Base-by-base conservation (phyloP, 2,113 vertebrate species). In the Amphiprion ocellaris region DNA sequence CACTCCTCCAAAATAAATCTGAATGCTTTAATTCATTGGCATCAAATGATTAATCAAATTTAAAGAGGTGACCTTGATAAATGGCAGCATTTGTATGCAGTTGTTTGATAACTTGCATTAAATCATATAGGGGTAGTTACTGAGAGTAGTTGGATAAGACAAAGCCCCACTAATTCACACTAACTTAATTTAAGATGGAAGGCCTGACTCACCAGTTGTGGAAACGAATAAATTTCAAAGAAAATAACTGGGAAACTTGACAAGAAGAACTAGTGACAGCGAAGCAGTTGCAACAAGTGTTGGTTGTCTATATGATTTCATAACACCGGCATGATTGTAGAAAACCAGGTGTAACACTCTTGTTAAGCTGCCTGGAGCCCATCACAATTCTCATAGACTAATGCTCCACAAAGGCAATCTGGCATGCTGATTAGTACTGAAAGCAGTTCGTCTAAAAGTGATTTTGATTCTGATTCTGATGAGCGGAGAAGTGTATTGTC, bases 211-310 rank as follows among this genome's bases (percentile, higher is more conserved):
- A 47, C 19, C 26, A 70, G 53, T 58, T 63, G 16, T 47, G 62
- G 49, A 78, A 74, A 74, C 28, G 50, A 61, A 16, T 9, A 58
- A 15, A 66, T 73, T 73, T 73, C 67, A 77, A 71, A 80, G 37
- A 23, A 69, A 60, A 80, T 55, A 58, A 72, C 5, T 5, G 64
- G 70, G 60, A 83, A 68, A 24, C 26, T 23, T 52, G 80, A 78
- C 37, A 56, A 69, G 47, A 65, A 62, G 41, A 58, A 69, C 28
- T n/a, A 21, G 14, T 55, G 69, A 75, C 75, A 65, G 56, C 30
- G 23, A 65, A 79, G 62, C 60, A 72, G 68, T 26, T 17, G 26
- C 61, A 61, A 77, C 70, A 86, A 56, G 74, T 83, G 73, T 50
- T 68, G 58, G 30, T 58, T 58, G 41, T 81, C 55, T 26, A 75